A percentile compares a stretch with the other conserved stretches of the same genome.
Conservation (phyloP, 2,797 vertebrate species). For the Alca torda region DNA sequence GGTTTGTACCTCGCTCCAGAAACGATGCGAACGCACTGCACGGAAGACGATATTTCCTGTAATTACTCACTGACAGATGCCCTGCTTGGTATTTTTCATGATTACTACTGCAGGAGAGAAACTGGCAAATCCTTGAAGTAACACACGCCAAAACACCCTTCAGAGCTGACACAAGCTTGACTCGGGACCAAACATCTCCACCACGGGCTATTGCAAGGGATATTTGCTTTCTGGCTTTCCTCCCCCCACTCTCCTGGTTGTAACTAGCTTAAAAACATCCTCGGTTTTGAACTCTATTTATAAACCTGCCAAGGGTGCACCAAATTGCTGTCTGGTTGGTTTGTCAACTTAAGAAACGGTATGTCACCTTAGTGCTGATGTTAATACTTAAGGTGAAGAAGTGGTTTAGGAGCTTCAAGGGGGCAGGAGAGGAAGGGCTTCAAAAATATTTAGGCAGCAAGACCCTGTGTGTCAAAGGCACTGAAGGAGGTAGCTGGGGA, state of each 20-base stretch:
- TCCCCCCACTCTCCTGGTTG: neutral
- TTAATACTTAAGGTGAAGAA: rapidly evolving
- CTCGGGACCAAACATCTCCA: neutral
- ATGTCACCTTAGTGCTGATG: neutral
- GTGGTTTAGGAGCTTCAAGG: neutral
- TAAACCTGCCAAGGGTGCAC: neutral
- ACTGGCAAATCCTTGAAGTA: neutral
- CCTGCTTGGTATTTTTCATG: neutral
- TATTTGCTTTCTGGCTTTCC: neutral
- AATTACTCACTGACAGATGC: slow-evolving; percentile 3
- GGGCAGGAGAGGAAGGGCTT: neutral
- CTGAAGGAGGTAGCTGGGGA: neutral
- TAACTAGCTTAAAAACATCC: neutral
- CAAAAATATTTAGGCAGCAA: neutral
- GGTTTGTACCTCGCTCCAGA: neutral
- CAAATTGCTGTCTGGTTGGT: neutral
- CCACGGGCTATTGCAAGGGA: neutral
- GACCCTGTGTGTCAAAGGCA: neutral
- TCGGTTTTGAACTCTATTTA: neutral
- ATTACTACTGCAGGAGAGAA: neutral
- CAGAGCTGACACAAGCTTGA: neutral
- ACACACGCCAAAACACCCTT: neutral
- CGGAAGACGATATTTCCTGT: neutral
- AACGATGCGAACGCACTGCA: neutral
- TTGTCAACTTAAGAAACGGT: neutral